Base-by-base conservation (phyloP, 2,888 invertebrate genomes). In the Sphecodes monilicornis region DNA sequence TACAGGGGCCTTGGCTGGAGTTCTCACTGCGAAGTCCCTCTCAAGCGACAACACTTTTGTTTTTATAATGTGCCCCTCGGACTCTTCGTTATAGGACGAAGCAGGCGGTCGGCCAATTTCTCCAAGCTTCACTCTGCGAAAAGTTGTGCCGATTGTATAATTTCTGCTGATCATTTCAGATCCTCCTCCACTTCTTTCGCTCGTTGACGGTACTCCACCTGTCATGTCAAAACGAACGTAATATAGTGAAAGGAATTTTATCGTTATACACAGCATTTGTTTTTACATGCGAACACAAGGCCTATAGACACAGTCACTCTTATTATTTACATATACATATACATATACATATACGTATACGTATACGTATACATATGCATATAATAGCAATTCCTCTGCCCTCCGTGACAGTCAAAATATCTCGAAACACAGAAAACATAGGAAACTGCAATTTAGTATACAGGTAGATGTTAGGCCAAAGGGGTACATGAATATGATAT, bases 1-100 rank as follows among this genome's bases (percentile, higher is more conserved):
- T 82, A 96, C 96, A 93, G 97, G 95, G 93, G 97, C 95, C 95
- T 96, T 94, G 26, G 93, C 91, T 77, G 39, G 64, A n/a, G 76
- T 26, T 64, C 93, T 84, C 43, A 41, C 36, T 54, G 71, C 43
- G 39, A 0, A 22, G 72, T 83, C 71, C 54, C 22, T 75, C 13
- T 82, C 81, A 6, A 80, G 32, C 43, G 76, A 85, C 46, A 79
- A 46, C 36, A 64, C 50, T 50, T 41, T 80, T 16, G 43, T 36
- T 41, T 13, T 66, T 3, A 46, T 46, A 6, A 10, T 18, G 4
- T 43, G 29, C n/a, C 11, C 73, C n/a, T 75, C 46, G 11, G 60
- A n/a, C 66, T 91, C 92, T 72, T 92, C 92, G n/a, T 95, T 90
- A 94, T 94, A 89, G 92, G 94, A 90, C 93, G 95, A 91, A 94